Percentiles rank a stretch among this genome's conserved stretches.
Conservation (phyloP, 2,888 invertebrate genomes). For the Eumerus sabulonum region DNA sequence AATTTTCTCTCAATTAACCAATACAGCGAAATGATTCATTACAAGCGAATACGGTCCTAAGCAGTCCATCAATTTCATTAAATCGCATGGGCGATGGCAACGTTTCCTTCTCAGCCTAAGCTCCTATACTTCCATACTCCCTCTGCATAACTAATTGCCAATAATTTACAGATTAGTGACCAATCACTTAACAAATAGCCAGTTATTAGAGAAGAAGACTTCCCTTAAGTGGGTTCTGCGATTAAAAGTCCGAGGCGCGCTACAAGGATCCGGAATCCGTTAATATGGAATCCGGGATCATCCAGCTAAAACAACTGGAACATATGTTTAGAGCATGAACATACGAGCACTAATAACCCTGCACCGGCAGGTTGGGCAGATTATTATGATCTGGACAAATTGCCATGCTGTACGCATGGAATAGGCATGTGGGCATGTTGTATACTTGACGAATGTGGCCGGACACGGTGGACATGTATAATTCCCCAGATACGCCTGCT, state of each 20-base stretch:
- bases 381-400: constrained; percentile 44
- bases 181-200: constrained; percentile 66
- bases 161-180: constrained; percentile 67
- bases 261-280: not conserved
- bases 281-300: not conserved
- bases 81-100: constrained; percentile 48
- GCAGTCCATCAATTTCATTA: constrained; percentile 60
- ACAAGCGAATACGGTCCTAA: constrained; percentile 46
- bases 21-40: constrained; percentile 64
- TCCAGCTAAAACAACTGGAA: not conserved
- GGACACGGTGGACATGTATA: constrained; percentile 48
- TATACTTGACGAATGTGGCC: not conserved
- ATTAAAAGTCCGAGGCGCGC: constrained; percentile 48
- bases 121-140: not conserved
- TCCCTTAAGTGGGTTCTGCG: constrained; percentile 37
- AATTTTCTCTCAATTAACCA: constrained; percentile 64
- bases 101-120: not conserved
- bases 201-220: constrained; percentile 59
- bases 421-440: too few species aligned
- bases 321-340: not conserved
- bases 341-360: constrained; percentile 37
- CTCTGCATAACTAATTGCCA: constrained; percentile 57
- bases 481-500: constrained; percentile 46
- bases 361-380: constrained; percentile 42
- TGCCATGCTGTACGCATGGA: constrained; percentile 1